Conservation (phyloP, 2,797 vertebrate species). For the Microcaecilia unicolor region DNA sequence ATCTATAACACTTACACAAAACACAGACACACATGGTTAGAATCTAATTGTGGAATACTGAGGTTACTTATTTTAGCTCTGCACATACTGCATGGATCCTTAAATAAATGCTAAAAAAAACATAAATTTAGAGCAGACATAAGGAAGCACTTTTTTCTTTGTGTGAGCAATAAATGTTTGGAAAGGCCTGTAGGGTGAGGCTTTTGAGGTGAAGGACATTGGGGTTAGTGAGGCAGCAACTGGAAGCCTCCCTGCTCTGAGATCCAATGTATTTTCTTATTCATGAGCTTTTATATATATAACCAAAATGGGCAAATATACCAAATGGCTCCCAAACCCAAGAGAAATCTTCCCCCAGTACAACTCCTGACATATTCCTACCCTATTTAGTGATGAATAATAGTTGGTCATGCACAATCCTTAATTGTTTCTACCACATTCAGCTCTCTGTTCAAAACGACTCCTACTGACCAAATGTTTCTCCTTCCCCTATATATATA, state of each 20-base stretch:
- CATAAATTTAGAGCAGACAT: background rate
- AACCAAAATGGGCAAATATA: too few species aligned
- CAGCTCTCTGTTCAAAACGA: too few species aligned
- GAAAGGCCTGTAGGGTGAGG: background rate
- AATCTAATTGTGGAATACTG: background rate
- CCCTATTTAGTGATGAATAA: too few species aligned
- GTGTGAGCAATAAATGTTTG: constrained; percentile 1
- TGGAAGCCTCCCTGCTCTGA: background rate
- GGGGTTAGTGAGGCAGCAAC: constrained; percentile 2
- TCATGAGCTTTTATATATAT: background rate
- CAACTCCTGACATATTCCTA: too few species aligned
- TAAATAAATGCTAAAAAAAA: constrained; percentile 9
- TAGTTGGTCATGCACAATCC: too few species aligned
- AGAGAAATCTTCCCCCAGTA: too few species aligned
- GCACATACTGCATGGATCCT: background rate
- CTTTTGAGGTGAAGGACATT: constrained; percentile 6
- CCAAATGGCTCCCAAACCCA: too few species aligned
- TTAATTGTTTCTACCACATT: too few species aligned
- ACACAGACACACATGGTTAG: background rate
- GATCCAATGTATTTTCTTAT: background rate
- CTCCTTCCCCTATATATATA: too few species aligned
- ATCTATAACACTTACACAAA: background rate
- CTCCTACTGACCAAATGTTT: too few species aligned
- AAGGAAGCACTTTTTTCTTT: constrained; percentile 8
- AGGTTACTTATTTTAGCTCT: background rate